These are phyloP conservation scores for Ochropleura leucogaster DNA, from an alignment of 2,888 invertebrate species.

Conservation along the genomic window DNA sequence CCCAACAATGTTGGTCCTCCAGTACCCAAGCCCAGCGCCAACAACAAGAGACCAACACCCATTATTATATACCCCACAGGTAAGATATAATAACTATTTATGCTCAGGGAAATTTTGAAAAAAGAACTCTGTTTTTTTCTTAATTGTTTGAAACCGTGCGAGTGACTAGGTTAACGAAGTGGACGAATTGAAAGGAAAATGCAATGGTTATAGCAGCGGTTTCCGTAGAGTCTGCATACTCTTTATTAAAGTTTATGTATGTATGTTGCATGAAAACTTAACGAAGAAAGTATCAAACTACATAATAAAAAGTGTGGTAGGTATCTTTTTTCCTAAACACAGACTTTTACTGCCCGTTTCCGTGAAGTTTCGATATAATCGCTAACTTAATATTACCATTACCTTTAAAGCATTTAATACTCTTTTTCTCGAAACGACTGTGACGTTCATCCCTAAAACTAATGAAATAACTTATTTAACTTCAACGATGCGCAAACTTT, in stretches of 20 bases:
- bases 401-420: not conserved
- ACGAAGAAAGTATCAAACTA: not conserved
- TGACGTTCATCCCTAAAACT: not conserved
- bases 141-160: not conserved
- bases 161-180: not conserved
- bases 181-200: not conserved
- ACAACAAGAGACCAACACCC: slow-evolving; percentile 92
- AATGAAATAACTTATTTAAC: slow-evolving; percentile 26
- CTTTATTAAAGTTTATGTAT: not conserved
- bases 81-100: slow-evolving; percentile 33
- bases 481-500: not conserved
- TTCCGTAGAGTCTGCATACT: not conserved
- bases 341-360: not conserved
- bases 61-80: slow-evolving; percentile 90
- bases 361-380: not conserved
- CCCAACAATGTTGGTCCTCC: slow-evolving; percentile 72
- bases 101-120: not conserved
- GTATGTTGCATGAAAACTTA: not conserved
- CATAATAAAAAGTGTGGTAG: not conserved
- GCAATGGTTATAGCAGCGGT: not conserved
- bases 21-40: slow-evolving; percentile 79
- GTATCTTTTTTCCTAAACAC: not conserved
- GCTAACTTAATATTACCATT: not conserved
- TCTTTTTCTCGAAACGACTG: not conserved
- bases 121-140: not conserved